Base-by-base conservation (phyloP, 2,797 vertebrate genomes). In the Pseudochromis fuscus region DNA sequence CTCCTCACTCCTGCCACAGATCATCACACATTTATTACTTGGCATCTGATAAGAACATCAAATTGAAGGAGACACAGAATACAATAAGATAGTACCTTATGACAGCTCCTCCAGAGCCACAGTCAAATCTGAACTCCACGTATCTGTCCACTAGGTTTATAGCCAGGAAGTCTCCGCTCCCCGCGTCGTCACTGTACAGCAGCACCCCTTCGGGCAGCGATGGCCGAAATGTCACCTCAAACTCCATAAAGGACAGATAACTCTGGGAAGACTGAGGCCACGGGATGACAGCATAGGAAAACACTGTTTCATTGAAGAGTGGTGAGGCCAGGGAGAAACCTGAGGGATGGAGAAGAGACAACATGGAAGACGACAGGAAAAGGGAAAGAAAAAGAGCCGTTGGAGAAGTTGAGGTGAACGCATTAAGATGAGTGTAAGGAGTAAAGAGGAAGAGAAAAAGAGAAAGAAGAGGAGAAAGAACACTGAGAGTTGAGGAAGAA, bases 191-290 rank as follows among this genome's bases (percentile, higher is more conserved):
- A 38, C 96, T 98, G 92, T 99, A 99, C 45, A 99, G 90, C 79
- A 99, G 92, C 44, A 94, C 93, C 2, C 98, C 98, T 0, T 95
- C 94, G 0, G 92, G 91, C 1, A 67, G 45, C 18, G 95, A 93
- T 0, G 98, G 96, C 28, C 85, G 89, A 85, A 99, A 97, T 0
- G 94, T 96, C 82, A 99, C 79, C 89, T 98, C 96, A 50, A 99
- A 97, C 93, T 99, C 97, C 93, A 92, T 98, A 87, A 98, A 98
- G 66, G 97, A 99, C 71, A 98, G 94, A 72, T 97, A 99, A 77
- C 95, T 95, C 87, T 95, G 95, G 23, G 93, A 87, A 75, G 94
- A 92, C 90, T 96, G 94, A 12, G 97, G 97, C 97, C 97, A 99
- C 13, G 94, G 93, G 11, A 93, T 90, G 21, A 93, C 92, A 3